Conservation (phyloP, 2,113 vertebrate genomes). For the Taxidea taxus region DNA sequence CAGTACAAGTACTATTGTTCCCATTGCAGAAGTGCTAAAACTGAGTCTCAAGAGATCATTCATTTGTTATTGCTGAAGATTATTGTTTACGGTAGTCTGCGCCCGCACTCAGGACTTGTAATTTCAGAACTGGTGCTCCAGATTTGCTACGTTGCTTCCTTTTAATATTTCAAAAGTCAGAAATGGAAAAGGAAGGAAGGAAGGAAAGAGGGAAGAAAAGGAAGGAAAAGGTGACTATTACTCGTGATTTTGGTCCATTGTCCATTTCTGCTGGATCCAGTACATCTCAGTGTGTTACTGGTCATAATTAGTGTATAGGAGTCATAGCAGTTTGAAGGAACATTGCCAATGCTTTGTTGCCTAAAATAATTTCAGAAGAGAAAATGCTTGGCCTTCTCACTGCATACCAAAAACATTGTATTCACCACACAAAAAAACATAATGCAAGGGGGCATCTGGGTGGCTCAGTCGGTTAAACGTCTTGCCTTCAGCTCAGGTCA, state of each 20-base stretch:
- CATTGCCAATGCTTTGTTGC: not conserved
- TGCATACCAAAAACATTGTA: not conserved
- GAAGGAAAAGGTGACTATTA: not conserved
- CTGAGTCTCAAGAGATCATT: not conserved
- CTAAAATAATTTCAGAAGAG: not conserved
- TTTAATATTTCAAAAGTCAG: constrained; percentile 30
- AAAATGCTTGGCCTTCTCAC: not conserved
- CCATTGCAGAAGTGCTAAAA: not conserved
- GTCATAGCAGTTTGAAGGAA: not conserved
- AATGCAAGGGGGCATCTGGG: not conserved
- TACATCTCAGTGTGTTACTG: not conserved
- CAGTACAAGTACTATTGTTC: not conserved
- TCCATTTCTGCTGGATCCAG: not conserved
- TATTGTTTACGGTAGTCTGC: not conserved
- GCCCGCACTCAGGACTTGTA: not conserved
- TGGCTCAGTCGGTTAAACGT: not conserved
- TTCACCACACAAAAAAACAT: not conserved
- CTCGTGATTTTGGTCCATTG: not conserved
- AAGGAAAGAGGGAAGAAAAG: not conserved
- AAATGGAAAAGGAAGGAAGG: not conserved
- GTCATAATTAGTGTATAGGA: not conserved
- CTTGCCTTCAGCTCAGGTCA: not conserved
- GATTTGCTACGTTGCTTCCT: not conserved
- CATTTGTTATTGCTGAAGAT: not conserved
- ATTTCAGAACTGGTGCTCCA: not conserved